Percentiles rank a stretch among this genome's conserved stretches.
These are phyloP conservation scores for Ischnus inquisitorius DNA, from an alignment of 2,888 invertebrate genomes.

Conservation along the genomic window DNA sequence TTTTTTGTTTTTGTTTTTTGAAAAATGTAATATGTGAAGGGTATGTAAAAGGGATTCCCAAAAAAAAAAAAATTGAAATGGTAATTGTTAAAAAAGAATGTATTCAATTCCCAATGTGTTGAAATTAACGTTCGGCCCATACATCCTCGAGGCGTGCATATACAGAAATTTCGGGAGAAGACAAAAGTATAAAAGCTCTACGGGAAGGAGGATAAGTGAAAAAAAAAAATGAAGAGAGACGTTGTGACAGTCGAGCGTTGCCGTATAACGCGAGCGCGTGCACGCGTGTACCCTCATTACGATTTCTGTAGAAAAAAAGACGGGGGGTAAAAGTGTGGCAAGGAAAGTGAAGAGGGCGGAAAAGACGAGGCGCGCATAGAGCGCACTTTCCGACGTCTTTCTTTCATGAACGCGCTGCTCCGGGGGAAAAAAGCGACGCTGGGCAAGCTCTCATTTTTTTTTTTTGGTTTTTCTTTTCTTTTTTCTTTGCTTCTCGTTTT, in stretches of 20 bases:
- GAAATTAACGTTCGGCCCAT: neutral
- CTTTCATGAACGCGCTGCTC: slow-evolving; percentile 50
- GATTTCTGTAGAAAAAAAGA: slow-evolving; percentile 1
- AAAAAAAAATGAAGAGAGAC: slow-evolving; percentile 75
- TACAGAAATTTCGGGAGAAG: neutral
- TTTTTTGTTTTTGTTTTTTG: too few species aligned
- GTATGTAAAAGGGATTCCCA: too few species aligned
- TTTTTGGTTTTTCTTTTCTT: neutral
- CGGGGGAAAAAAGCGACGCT: slow-evolving; percentile 6
- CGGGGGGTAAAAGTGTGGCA: slow-evolving; percentile 32
- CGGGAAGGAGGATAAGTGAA: neutral
- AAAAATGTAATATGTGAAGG: too few species aligned
- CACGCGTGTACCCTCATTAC: slow-evolving; percentile 59
- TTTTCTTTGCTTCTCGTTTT: slow-evolving; percentile 28
- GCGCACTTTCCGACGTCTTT: slow-evolving; percentile 34
- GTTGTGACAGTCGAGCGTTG: slow-evolving; percentile 83
- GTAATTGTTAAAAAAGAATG: too few species aligned
- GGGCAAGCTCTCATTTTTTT: neutral
- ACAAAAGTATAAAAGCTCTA: slow-evolving; percentile 7
- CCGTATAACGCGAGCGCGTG: slow-evolving; percentile 86
- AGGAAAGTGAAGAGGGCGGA: slow-evolving; percentile 42
- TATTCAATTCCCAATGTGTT: neutral
- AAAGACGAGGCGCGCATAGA: slow-evolving; percentile 40
- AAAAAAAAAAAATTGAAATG: too few species aligned
- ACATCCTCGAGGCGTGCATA: neutral